phyloP scores from a whole-genome alignment of 1,140 invertebrate genomes.

The Trichogramma pretiosum region DNA sequence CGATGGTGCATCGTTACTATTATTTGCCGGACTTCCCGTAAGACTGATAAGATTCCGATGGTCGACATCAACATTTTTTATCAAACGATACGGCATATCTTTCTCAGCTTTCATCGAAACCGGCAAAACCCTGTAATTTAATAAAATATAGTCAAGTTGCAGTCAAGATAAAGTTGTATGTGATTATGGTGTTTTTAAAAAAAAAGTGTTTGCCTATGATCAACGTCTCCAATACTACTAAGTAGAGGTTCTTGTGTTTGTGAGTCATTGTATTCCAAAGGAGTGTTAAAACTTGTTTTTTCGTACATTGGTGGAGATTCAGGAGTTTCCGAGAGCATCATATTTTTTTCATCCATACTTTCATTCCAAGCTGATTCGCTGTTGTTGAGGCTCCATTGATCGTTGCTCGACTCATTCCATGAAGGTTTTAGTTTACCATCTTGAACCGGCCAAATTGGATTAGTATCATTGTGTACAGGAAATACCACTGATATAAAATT shows the following conservation, averaged over 20 bases:
- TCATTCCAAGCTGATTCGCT: conserved; percentile 34
- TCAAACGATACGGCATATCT: conserved; percentile 36
- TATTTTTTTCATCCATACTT: conserved; percentile 27
- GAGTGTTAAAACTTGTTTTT: conserved; percentile 45
- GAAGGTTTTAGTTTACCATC: conserved; percentile 32
- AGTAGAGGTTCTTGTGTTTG: conserved; percentile 38
- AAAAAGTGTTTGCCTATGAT: conserved; percentile 45
- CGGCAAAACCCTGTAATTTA: conserved; percentile 32
- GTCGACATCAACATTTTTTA: conserved; percentile 58
- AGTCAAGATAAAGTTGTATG: background rate
- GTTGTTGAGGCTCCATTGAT: conserved; percentile 34
- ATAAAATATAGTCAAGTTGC: background rate
- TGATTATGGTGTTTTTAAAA: background rate
- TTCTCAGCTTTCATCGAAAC: conserved; percentile 35
- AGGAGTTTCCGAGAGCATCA: conserved; percentile 47
- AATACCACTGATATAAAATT: conserved; percentile 15
- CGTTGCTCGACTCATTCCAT: conserved; percentile 33
- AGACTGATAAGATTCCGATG: conserved; percentile 76
- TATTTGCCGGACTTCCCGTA: conserved; percentile 59
- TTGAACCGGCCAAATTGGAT: conserved; percentile 29
- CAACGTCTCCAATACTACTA: conserved; percentile 48
- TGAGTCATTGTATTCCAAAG: conserved; percentile 52
- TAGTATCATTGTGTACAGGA: conserved; percentile 35
- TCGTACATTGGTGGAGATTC: conserved; percentile 60
- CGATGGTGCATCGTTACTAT: conserved; percentile 28